Evolutionary conservation across 2,888 invertebrate genomes (phyloP).

Genomic region (Apamea epomidion): DNA sequence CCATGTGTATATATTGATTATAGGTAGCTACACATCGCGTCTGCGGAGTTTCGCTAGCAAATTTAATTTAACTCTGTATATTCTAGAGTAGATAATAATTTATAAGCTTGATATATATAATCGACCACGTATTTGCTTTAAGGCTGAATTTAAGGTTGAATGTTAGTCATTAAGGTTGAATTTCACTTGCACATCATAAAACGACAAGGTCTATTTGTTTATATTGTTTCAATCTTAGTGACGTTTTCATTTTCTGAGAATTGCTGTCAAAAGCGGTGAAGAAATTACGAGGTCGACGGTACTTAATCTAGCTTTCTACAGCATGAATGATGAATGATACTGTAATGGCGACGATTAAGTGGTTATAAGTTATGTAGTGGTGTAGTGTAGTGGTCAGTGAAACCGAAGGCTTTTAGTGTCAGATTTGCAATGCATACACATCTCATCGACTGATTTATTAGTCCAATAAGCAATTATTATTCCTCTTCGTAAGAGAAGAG

Average conservation of each 20-base stretch:
- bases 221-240: background rate
- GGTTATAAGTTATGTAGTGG: background rate
- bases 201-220: background rate
- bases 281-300: background rate
- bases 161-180: background rate
- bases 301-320: background rate
- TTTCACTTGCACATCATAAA: background rate
- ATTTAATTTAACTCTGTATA: too few species aligned
- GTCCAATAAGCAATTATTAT: background rate
- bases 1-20: too few species aligned
- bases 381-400: too few species aligned
- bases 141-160: too few species aligned
- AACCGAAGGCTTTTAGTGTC: background rate
- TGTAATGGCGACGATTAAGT: background rate
- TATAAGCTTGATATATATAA: background rate
- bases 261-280: background rate
- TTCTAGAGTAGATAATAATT: too few species aligned
- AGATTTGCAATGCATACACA: background rate
- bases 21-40: too few species aligned
- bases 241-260: background rate
- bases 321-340: conserved; percentile 6
- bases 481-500: background rate
- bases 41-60: too few species aligned
- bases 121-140: too few species aligned
- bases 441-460: too few species aligned